Percentiles rank a stretch among this genome's conserved stretches.
Evolutionary conservation across 2,888 invertebrate species (phyloP).

Genomic region (Tipula lateralis): DNA sequence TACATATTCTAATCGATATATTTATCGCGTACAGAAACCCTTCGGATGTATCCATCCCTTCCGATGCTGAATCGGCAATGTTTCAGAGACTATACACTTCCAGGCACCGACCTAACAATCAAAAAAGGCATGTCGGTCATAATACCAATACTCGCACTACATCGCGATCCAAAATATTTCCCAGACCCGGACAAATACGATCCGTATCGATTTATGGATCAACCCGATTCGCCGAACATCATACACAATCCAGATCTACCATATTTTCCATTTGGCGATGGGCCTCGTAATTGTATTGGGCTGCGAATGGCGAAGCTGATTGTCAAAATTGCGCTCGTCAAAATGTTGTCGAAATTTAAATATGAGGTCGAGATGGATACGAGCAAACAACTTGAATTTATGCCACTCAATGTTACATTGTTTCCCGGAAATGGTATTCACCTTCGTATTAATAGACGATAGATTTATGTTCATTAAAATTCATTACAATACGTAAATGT

Average conservation of each 20-base stretch:
- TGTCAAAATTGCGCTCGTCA: background rate
- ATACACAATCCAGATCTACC: constrained; percentile 26
- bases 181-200: background rate
- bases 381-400: background rate
- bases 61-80: constrained; percentile 32
- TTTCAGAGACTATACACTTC: background rate
- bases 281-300: background rate
- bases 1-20: no score
- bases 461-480: no score
- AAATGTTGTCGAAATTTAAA: background rate
- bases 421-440: background rate
- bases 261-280: background rate
- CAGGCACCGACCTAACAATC: background rate
- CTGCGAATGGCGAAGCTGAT: background rate
- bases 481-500: no score
- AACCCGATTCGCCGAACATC: constrained; percentile 29
- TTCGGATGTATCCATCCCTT: constrained; percentile 35
- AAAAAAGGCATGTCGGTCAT: background rate
- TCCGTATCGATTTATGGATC: constrained; percentile 26
- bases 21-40: constrained; percentile 29
- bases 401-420: background rate
- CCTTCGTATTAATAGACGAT: background rate
- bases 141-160: background rate
- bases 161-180: background rate
- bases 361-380: background rate